Conservation (phyloP, 1,140 invertebrate genomes). For the Drosophila persimilis region DNA sequence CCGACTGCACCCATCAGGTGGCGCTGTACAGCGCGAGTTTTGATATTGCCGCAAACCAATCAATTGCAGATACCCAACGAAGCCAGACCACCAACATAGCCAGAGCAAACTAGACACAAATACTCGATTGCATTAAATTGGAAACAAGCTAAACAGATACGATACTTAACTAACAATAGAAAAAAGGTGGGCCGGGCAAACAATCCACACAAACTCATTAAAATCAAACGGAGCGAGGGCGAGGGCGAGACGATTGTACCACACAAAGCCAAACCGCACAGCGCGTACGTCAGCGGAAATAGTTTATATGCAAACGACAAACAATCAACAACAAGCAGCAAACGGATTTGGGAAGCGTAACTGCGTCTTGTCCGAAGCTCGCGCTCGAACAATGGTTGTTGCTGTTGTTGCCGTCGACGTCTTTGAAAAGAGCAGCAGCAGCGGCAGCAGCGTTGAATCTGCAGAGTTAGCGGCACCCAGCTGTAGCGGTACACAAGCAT, state of each 20-base stretch:
- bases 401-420: conserved; percentile 55
- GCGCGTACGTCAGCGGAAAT: conserved; percentile 73
- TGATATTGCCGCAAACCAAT: conserved; percentile 32
- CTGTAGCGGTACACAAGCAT: conserved; percentile 37
- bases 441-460: conserved; percentile 30
- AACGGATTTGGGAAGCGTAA: no score
- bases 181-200: no score
- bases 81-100: conserved; percentile 37
- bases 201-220: not conserved
- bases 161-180: no score
- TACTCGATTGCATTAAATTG: conserved; percentile 54
- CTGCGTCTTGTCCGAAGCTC: conserved; percentile 30
- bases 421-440: conserved; percentile 45
- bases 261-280: conserved; percentile 19
- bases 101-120: conserved; percentile 12
- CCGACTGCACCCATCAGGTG: conserved; percentile 75
- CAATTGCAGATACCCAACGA: conserved; percentile 61
- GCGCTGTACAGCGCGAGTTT: conserved; percentile 52
- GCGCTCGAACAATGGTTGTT: conserved; percentile 69
- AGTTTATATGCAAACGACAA: conserved; percentile 53
- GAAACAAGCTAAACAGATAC: conserved; percentile 20
- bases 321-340: conserved; percentile 25
- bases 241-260: not conserved
- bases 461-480: conserved; percentile 26
- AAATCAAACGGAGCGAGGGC: conserved; percentile 4